These are phyloP conservation scores for Buathra laborator DNA, from an alignment of 2,888 invertebrate genomes.

Conservation along the genomic window DNA sequence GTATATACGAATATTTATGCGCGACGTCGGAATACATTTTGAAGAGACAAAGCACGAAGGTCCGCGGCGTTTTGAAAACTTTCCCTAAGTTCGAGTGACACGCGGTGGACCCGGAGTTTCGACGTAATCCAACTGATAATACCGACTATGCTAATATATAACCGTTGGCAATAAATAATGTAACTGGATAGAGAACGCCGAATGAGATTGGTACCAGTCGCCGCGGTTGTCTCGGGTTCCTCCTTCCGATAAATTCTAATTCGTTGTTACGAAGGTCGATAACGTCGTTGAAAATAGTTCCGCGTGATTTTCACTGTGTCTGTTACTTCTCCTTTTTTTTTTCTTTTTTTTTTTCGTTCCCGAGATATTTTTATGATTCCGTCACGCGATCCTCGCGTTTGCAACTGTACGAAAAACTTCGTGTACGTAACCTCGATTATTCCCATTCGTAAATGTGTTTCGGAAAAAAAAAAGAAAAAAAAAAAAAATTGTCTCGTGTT, in stretches of 20 bases:
- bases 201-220: slow-evolving; percentile 68
- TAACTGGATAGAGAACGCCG: slow-evolving; percentile 34
- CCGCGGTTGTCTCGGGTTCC: slow-evolving; percentile 58
- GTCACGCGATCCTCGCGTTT: slow-evolving; percentile 69
- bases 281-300: slow-evolving; percentile 59
- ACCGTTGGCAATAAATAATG: slow-evolving; percentile 57
- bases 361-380: slow-evolving; percentile 40
- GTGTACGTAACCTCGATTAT: slow-evolving; percentile 24
- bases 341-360: slow-evolving; percentile 23
- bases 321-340: slow-evolving; percentile 30
- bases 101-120: slow-evolving; percentile 33
- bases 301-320: slow-evolving; percentile 19
- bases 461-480: slow-evolving; percentile 14
- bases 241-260: slow-evolving; percentile 70
- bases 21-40: slow-evolving; percentile 26
- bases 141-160: neutral
- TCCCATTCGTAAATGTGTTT: slow-evolving; percentile 24
- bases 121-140: neutral
- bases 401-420: slow-evolving; percentile 13
- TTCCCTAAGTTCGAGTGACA: slow-evolving; percentile 43
- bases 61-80: slow-evolving; percentile 25
- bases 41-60: slow-evolving; percentile 45
- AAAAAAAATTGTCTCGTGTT: slow-evolving; percentile 19
- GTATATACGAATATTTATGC: slow-evolving; percentile 18
- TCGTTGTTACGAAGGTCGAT: slow-evolving; percentile 67